Percentiles rank a stretch among this genome's conserved stretches.
These are phyloP conservation scores for Melanchra persicariae DNA, from an alignment of 2,888 invertebrate genomes.

Conservation along the genomic window DNA sequence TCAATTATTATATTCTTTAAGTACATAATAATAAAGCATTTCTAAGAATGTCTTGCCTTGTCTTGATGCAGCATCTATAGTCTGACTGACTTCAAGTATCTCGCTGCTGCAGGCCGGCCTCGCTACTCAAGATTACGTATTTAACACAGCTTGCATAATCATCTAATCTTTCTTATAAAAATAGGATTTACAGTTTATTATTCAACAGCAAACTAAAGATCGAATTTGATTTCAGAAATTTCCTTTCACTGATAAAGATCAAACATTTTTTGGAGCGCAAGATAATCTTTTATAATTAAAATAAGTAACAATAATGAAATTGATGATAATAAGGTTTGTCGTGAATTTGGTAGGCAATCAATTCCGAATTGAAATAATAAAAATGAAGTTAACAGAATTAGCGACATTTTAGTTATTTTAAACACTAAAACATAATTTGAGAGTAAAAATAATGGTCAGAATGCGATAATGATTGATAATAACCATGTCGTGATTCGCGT, in stretches of 20 bases:
- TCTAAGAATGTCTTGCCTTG: too few relatives aligned
- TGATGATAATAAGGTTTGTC: not conserved
- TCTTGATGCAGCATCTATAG: too few relatives aligned
- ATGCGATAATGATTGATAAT: slow-evolving; percentile 21
- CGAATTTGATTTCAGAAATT: not conserved
- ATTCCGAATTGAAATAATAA: too few relatives aligned
- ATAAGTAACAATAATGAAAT: not conserved
- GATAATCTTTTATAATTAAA: not conserved
- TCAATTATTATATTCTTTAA: not conserved
- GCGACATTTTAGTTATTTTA: not conserved
- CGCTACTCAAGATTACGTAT: not conserved
- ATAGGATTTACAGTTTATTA: not conserved
- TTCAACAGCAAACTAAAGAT: too few relatives aligned
- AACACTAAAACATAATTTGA: not conserved
- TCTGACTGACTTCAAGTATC: not conserved
- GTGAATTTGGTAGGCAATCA: not conserved
- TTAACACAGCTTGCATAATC: not conserved
- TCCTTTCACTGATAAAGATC: not conserved
- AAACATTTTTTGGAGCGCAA: not conserved
- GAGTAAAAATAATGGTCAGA: not conserved
- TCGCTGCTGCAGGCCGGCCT: not conserved
- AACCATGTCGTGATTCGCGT: slow-evolving; percentile 55
- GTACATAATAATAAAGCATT: not conserved
- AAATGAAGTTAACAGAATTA: not conserved
- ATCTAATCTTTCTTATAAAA: not conserved